Conservation (phyloP, 2,797 vertebrate species). For the Melanotaenia parkinsoni region DNA sequence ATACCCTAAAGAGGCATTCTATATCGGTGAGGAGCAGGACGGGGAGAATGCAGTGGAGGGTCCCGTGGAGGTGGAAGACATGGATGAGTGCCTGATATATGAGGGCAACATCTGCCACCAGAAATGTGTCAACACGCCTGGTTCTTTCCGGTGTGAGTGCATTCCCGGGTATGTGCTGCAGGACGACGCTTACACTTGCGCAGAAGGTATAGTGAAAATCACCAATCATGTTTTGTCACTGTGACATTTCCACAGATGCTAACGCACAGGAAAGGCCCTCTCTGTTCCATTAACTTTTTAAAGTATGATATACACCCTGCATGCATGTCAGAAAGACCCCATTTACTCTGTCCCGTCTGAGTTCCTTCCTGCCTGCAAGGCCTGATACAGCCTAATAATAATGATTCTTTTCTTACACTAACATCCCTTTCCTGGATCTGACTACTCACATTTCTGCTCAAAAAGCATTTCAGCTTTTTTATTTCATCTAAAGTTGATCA, state of each 20-base stretch:
- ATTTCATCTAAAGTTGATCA: background rate
- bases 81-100: constrained; percentile 88
- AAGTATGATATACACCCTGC: constrained; percentile 43
- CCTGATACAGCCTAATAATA: constrained; percentile 68
- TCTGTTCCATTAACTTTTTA: constrained; percentile 35
- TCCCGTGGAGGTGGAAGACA: constrained; percentile 81
- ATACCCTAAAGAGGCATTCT: constrained; percentile 86
- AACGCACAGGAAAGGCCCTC: constrained; percentile 11
- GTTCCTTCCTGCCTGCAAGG: constrained; percentile 76
- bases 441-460: constrained; percentile 40
- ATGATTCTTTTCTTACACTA: constrained; percentile 60
- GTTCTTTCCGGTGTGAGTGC: constrained; percentile 89
- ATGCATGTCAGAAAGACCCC: constrained; percentile 47
- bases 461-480: constrained; percentile 20
- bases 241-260: constrained; percentile 38
- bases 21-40: constrained; percentile 82
- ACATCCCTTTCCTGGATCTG: constrained; percentile 75
- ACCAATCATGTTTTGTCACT: constrained; percentile 18
- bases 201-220: constrained; percentile 78
- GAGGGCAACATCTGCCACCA: constrained; percentile 85
- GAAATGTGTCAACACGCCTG: constrained; percentile 86
- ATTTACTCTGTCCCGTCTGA: constrained; percentile 38
- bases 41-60: constrained; percentile 85
- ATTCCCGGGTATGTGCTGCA: constrained; percentile 87
- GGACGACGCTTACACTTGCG: constrained; percentile 83